phyloP scores from a whole-genome alignment of 2,113 vertebrate genomes.

The Thunnus maccoyii region DNA sequence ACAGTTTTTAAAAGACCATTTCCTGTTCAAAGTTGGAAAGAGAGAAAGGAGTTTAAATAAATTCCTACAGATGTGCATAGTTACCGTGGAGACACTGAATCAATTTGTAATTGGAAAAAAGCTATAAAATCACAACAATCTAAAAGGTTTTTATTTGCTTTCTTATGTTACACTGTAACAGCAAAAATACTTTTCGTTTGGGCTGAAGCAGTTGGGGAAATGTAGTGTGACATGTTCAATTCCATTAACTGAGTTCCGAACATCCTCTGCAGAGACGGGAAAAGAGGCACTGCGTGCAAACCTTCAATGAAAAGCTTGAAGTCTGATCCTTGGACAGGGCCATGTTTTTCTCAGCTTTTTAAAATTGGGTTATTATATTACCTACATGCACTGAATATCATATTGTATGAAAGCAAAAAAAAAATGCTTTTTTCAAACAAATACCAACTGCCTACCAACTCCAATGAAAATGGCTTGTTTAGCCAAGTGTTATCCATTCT shows the following conservation, averaged over 20 bases:
- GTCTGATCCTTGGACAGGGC: conserved; percentile 61
- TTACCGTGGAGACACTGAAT: conserved; percentile 42
- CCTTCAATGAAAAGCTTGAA: conserved; percentile 64
- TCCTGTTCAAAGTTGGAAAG: conserved; percentile 53
- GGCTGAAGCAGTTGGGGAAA: conserved; percentile 51
- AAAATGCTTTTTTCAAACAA: conserved; percentile 55
- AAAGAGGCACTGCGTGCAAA: conserved; percentile 65
- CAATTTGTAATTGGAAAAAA: conserved; percentile 36
- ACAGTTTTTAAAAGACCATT: conserved; percentile 72
- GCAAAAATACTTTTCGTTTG: conserved; percentile 51
- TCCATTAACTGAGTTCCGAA: conserved; percentile 63
- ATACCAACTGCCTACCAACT: conserved; percentile 70
- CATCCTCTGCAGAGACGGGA: conserved; percentile 59
- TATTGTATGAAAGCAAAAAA: conserved; percentile 48
- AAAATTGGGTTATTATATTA: conserved; percentile 75
- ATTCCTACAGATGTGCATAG: conserved; percentile 62
- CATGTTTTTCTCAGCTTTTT: conserved; percentile 75
- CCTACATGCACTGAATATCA: conserved; percentile 68
- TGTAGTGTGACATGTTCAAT: conserved; percentile 63
- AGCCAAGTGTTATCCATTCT: conserved; percentile 78
- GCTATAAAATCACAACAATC: conserved; percentile 55
- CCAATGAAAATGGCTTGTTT: conserved; percentile 73
- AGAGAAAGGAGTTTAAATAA: conserved; percentile 46
- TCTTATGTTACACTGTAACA: conserved; percentile 54
- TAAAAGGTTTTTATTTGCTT: conserved; percentile 62